Evolutionary conservation across 2,888 invertebrate species (phyloP), one percentile per base, ranked within the genome.

Genomic region (Acleris literana): DNA sequence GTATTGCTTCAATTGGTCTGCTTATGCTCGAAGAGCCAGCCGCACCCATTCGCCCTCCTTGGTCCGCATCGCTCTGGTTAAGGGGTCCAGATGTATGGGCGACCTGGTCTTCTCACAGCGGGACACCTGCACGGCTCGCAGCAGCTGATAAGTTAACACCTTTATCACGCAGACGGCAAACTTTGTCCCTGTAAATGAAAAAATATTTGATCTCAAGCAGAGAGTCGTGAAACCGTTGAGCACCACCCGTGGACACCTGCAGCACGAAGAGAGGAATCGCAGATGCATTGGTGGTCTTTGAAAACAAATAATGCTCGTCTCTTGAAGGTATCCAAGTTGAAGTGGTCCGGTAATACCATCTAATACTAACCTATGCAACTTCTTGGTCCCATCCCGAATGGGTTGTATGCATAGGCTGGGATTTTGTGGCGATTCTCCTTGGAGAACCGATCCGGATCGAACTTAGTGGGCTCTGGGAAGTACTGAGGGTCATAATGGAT

Each of bases 331-430:
- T 2, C 20, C 20, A 20, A 20, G 20, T 20, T 2, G 20, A 20
- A 20, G 1, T 20, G 2, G 20, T 2, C 20, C 20, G 2, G 20
- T 2, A 20, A 20, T 20, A 20, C 2, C 20, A 2, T 20, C 20
- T 20, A 22, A 3, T 22, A 6, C 46, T 71, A 71, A 75, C 93
- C 94, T 62, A 94, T 90, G 69, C 94, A 94, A 70, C 85, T 92
- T 57, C 94, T 83, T 5, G 89, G 94, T 4, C 94, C 94, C 3
- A 81, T 25, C 1, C 93, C 93, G 62, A 93, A 93, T 0, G 93
- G 92, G 56, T 85, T 63, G 65, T 86, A 92, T 4, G 68, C 55
- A 18, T 55, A 64, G 17, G 64, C 69, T 16, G 56, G n/a, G 17
- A 70, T 69, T 1, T 85, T 84, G 0, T 78, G 73, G 68, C 90